Percentiles rank a stretch among this genome's conserved stretches.
phyloP scores from a whole-genome alignment of 30 jellyfish, hydroid and myxozoan species.

The Cassiopea andromeda region DNA sequence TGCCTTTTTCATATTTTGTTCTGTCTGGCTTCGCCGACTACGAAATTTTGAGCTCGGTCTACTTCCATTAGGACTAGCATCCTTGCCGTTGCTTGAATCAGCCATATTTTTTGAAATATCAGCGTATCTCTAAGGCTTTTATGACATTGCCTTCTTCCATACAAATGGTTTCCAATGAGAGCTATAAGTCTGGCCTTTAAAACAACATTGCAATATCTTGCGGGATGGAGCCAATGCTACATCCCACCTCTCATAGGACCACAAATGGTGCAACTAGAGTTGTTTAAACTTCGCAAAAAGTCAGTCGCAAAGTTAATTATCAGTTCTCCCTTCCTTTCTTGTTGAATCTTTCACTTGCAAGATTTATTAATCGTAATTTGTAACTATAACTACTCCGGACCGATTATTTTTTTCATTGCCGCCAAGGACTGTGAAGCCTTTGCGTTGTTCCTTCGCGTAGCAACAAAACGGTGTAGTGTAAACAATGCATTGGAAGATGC shows the following conservation, averaged over 20 bases:
- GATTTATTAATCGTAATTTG: background rate
- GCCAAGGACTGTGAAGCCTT: background rate
- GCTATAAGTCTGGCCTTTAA: background rate
- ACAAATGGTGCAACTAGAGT: background rate
- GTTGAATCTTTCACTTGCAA: background rate
- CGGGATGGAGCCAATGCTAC: background rate
- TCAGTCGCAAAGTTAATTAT: background rate
- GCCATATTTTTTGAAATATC: slow-evolving; percentile 26
- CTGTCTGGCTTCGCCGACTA: slow-evolving; percentile 65
- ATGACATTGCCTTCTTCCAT: background rate
- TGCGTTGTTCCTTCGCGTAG: slow-evolving; percentile 1
- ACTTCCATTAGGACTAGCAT: slow-evolving; percentile 41
- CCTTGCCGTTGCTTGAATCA: slow-evolving; percentile 36
- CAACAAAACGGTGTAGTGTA: background rate
- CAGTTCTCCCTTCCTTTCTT: background rate
- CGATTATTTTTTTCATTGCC: background rate
- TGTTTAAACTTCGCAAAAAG: background rate
- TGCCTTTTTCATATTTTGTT: slow-evolving; percentile 62
- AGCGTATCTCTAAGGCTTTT: too few relatives aligned
- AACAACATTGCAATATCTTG: background rate
- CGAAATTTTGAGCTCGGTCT: slow-evolving; percentile 62
- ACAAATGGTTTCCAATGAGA: background rate
- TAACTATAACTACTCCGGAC: background rate
- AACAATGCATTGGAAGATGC: background rate
- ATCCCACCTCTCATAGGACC: background rate